Conservation (phyloP, 1,140 invertebrate species). For the Lysiphlebus fabarum region DNA sequence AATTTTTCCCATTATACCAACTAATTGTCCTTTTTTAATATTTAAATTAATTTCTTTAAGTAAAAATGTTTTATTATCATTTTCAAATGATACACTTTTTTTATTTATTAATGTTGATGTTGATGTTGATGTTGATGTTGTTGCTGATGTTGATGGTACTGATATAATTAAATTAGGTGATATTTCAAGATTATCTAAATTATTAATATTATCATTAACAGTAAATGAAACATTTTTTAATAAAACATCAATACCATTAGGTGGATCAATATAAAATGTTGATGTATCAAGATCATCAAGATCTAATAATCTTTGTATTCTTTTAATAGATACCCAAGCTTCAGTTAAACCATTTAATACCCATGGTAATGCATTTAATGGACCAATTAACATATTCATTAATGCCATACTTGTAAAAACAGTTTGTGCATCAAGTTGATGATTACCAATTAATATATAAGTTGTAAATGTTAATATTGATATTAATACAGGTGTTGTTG, state of each 20-base stretch:
- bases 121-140: conserved; percentile 24
- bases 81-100: conserved; percentile 37
- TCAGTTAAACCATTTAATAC: conserved; percentile 95
- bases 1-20: conserved; percentile 70
- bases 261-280: conserved; percentile 46
- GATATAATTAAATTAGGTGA: conserved; percentile 19
- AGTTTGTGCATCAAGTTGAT: conserved; percentile 76
- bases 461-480: conserved; percentile 88
- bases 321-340: conserved; percentile 84
- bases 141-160: conserved; percentile 30
- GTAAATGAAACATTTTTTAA: conserved; percentile 56
- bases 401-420: conserved; percentile 94
- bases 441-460: conserved; percentile 80
- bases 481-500: conserved; percentile 94
- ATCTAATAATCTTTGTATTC: conserved; percentile 73
- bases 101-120: too few species aligned
- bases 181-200: background rate
- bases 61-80: conserved; percentile 44
- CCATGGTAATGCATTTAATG: conserved; percentile 97
- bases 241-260: conserved; percentile 45
- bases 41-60: conserved; percentile 60
- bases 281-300: conserved; percentile 65
- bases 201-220: conserved; percentile 25
- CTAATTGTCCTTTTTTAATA: conserved; percentile 63
- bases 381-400: conserved; percentile 93